These are phyloP conservation scores for Cotesia vestalis DNA, from an alignment of 1,140 invertebrate genomes.

Conservation along the genomic window DNA sequence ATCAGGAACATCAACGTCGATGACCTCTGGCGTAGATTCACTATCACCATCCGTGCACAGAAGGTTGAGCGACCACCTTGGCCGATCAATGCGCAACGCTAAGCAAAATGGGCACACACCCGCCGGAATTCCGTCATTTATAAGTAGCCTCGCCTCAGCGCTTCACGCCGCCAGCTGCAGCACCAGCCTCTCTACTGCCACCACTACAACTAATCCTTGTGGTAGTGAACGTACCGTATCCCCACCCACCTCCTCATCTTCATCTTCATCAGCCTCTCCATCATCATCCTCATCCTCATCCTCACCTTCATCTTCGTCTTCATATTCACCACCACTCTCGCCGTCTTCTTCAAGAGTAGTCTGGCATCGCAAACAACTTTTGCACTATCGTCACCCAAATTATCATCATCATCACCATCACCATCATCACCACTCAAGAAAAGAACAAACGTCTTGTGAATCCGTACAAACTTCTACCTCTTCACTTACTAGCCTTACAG, in stretches of 20 bases:
- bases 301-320: slow-evolving; percentile 20
- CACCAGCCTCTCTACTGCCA: slow-evolving; percentile 38
- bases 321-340: slow-evolving; percentile 28
- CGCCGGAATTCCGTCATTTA: slow-evolving; percentile 47
- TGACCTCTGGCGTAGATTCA: slow-evolving; percentile 20
- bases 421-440: slow-evolving; percentile 46
- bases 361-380: slow-evolving; percentile 41
- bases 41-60: slow-evolving; percentile 6
- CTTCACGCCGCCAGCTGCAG: slow-evolving; percentile 47
- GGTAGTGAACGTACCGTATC: slow-evolving; percentile 25
- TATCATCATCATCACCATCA: slow-evolving; percentile 39
- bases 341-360: slow-evolving; percentile 53
- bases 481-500: slow-evolving; percentile 35
- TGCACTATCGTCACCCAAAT: slow-evolving; percentile 40
- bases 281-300: slow-evolving; percentile 37
- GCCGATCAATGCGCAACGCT: slow-evolving; percentile 37
- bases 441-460: slow-evolving; percentile 39
- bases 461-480: slow-evolving; percentile 31
- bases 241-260: slow-evolving; percentile 46
- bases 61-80: slow-evolving; percentile 27
- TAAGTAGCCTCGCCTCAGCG: slow-evolving; percentile 49
- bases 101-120: slow-evolving; percentile 33
- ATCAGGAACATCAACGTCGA: slow-evolving; percentile 16
- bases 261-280: slow-evolving; percentile 56
- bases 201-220: too few relatives aligned